phyloP scores from a whole-genome alignment of 2,113 vertebrate species.

The Psittacara wagleri region DNA sequence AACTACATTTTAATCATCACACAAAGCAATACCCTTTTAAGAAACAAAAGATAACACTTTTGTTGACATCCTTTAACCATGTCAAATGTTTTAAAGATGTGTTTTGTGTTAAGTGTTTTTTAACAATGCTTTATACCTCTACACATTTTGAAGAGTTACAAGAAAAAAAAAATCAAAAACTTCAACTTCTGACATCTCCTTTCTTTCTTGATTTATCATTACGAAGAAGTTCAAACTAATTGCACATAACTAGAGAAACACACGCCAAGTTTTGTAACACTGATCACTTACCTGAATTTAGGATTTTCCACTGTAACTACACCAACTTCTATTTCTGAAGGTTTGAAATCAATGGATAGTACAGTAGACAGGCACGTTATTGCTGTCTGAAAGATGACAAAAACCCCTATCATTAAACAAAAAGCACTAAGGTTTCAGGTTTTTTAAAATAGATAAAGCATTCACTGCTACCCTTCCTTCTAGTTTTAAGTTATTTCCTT shows the following conservation, averaged over 20 bases:
- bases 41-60: not conserved
- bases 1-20: not conserved
- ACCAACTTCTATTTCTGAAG: slow-evolving; percentile 94
- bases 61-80: not conserved
- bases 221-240: not conserved
- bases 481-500: not conserved
- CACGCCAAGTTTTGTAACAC: not conserved
- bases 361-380: slow-evolving; percentile 96
- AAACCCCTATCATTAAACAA: not conserved
- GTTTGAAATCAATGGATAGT: slow-evolving; percentile 96
- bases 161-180: not conserved
- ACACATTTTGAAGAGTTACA: not conserved
- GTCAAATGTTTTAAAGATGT: not conserved
- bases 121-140: not conserved
- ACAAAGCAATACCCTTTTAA: not conserved
- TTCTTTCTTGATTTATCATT: not conserved
- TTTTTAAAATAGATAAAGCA: not conserved
- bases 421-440: not conserved
- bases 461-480: not conserved
- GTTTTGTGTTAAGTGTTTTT: rapidly evolving
- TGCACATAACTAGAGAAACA: not conserved
- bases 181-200: not conserved
- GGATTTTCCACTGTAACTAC: slow-evolving; percentile 90
- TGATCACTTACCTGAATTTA: slow-evolving; percentile 88
- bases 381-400: slow-evolving; percentile 80